Conservation (phyloP, 2,797 vertebrate species). For the Dryobates pubescens region DNA sequence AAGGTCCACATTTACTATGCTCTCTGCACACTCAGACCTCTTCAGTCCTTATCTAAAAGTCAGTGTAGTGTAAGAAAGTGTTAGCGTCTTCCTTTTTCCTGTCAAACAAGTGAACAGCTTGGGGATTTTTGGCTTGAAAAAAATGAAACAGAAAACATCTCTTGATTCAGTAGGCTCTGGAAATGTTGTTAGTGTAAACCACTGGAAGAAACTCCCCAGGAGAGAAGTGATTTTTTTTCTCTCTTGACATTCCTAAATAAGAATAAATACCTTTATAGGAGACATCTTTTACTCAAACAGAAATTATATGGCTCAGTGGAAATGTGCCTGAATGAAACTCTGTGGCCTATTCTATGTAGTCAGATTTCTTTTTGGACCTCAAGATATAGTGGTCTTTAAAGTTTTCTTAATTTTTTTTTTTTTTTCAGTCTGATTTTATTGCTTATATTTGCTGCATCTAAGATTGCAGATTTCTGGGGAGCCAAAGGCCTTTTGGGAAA, state of each 20-base stretch:
- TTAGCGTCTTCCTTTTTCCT: background rate
- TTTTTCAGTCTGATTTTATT: background rate
- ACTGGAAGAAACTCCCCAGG: slow-evolving; percentile 60
- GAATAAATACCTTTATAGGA: slow-evolving; percentile 58
- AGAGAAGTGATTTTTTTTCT: slow-evolving; percentile 42
- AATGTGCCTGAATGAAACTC: slow-evolving; percentile 57
- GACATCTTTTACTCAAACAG: slow-evolving; percentile 60
- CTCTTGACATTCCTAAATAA: slow-evolving; percentile 52
- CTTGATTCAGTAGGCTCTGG: slow-evolving; percentile 46
- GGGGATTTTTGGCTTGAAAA: background rate
- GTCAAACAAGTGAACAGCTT: slow-evolving; percentile 1
- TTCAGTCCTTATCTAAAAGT: background rate
- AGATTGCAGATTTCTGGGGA: background rate
- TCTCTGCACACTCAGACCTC: background rate
- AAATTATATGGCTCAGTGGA: slow-evolving; percentile 51
- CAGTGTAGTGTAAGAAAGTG: background rate
- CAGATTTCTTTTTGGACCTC: slow-evolving; percentile 13
- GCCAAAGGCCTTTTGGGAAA: background rate
- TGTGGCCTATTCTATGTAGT: background rate
- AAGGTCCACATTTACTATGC: background rate
- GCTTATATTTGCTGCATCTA: background rate
- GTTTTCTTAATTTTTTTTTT: slow-evolving; percentile 16
- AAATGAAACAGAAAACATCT: slow-evolving; percentile 25
- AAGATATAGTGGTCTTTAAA: slow-evolving; percentile 2
- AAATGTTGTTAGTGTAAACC: slow-evolving; percentile 58